A percentile compares a stretch with the other conserved stretches of the same genome.
Evolutionary conservation across 1,140 invertebrate species (phyloP).

Genomic region (Drosophila nasuta): DNA sequence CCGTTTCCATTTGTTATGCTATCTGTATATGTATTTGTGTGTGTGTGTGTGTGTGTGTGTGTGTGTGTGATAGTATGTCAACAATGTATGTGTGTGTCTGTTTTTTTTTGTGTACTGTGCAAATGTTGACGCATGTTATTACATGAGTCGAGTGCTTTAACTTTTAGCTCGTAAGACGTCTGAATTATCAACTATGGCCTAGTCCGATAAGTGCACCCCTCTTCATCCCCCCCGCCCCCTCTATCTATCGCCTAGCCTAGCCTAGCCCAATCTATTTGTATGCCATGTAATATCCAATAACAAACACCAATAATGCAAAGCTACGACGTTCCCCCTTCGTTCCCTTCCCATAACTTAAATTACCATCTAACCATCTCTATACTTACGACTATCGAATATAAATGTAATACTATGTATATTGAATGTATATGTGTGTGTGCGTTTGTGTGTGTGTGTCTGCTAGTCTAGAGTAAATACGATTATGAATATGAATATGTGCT

Average conservation of each 20-base stretch:
- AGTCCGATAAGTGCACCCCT: constrained; percentile 35
- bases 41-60: background rate
- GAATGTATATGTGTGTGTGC: background rate
- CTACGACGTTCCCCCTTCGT: background rate
- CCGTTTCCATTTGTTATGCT: constrained; percentile 14
- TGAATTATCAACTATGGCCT: constrained; percentile 13
- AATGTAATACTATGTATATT: constrained; percentile 6
- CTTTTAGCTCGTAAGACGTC: constrained; percentile 29
- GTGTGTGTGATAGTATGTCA: constrained; percentile 3
- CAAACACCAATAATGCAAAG: constrained; percentile 4
- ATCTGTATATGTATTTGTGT: background rate
- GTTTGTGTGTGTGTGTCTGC: constrained; percentile 3
- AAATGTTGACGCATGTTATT: constrained; percentile 38
- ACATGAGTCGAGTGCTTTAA: constrained; percentile 23
- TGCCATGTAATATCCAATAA: constrained; percentile 3
- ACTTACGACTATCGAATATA: constrained; percentile 5
- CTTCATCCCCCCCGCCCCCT: too few relatives aligned
- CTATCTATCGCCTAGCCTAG: background rate
- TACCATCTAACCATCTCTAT: background rate
- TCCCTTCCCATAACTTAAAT: background rate
- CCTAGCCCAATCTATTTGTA: constrained; percentile 24
- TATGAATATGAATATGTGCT: constrained; percentile 28
- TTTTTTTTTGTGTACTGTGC: constrained; percentile 15
- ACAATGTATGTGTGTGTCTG: background rate
- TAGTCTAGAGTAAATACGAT: constrained; percentile 20